Base-by-base conservation (phyloP, 2,797 vertebrate species). In the Alfaro cultratus region DNA sequence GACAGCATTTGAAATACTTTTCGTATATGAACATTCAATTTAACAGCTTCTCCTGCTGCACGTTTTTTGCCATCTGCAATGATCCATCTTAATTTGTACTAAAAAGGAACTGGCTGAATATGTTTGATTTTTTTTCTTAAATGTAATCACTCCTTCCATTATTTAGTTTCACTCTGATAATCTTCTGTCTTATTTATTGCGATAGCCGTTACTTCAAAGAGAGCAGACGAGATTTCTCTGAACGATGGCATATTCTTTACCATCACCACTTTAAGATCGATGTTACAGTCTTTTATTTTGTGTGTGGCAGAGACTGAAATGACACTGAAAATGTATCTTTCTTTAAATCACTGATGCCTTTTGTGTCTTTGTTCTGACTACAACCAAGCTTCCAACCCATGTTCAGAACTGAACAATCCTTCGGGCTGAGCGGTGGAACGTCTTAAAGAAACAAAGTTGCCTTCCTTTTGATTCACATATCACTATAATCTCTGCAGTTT, bases 1-100 rank as follows among this genome's bases (percentile, higher is more conserved):
- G 96, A 97, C 97, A 95, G 95, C 96, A 96, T 98, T 98, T 99
- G 97, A 98, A 98, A 97, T 97, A 95, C 97, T 97, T 97, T 97
- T 34, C n/a, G n/a, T n/a, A 96, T 95, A 97, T 96, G 97, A 97
- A 96, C 96, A 91, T 97, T 96, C 96, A 97, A 97, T 97, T 97
- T 98, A 98, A 97, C 93, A 93, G 92, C 85, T 91, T 94, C 95
- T 96, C 95, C 95, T 94, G 94, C 96, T 87, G 3, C 86, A 83
- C 78, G 83, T 91, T 83, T 64, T 85, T 82, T 85, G 74, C 83
- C 85, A 84, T 88, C 80, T 9, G 36, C 87, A 82, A 89, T 87
- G 87, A 89, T 91, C 88, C 88, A 89, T 93, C 93, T 92, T 91
- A 88, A 92, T 78, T 87, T 93, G 83, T 80, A 93, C 89, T 91